Evolutionary conservation across 2,797 vertebrate species (phyloP).

Genomic region (Premnoplex brunnescens): DNA sequence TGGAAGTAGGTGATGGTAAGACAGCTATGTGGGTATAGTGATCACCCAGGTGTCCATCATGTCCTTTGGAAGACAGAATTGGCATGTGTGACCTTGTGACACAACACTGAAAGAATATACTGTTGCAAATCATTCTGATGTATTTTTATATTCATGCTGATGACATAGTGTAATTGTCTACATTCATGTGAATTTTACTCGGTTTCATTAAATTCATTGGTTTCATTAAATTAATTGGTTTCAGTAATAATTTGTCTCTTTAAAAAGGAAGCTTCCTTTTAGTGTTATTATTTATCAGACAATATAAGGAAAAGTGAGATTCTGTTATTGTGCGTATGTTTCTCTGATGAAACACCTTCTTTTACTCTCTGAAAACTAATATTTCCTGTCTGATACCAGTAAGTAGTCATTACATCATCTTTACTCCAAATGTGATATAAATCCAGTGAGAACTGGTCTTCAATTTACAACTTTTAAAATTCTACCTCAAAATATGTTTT

Average conservation of each 20-base stretch:
- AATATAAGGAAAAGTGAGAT: background rate
- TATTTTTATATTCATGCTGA: background rate
- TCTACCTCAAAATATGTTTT: background rate
- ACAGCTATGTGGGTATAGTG: background rate
- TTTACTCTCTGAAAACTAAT: background rate
- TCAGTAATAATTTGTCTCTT: background rate
- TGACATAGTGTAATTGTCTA: background rate
- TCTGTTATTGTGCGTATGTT: background rate
- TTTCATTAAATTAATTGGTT: background rate
- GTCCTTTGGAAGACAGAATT: background rate
- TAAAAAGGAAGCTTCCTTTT: background rate
- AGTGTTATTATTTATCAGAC: background rate
- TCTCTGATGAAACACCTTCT: background rate
- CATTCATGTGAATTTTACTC: background rate
- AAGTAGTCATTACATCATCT: background rate
- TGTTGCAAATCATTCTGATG: background rate
- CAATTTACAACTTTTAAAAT: background rate
- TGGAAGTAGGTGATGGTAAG: background rate
- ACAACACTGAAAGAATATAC: background rate
- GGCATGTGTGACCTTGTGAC: background rate
- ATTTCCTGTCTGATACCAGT: background rate
- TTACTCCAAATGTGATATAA: background rate
- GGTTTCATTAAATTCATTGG: background rate
- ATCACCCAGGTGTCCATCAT: background rate
- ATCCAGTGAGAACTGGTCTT: background rate